Conservation (phyloP, 2,797 vertebrate species). For the Gymnoscopelus microlampas region DNA sequence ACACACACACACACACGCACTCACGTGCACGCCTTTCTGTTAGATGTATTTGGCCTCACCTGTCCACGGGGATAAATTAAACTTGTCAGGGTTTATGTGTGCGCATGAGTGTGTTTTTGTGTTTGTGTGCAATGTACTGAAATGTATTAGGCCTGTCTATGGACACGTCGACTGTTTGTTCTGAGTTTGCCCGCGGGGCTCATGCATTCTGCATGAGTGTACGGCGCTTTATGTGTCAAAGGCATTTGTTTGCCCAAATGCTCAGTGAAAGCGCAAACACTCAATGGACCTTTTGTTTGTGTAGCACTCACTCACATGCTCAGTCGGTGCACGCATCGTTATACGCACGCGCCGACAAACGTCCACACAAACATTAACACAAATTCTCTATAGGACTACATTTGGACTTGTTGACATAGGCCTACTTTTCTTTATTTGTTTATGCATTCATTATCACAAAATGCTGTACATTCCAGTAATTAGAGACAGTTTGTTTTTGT, state of each 20-base stretch:
- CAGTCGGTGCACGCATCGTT: slow-evolving; percentile 28
- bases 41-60: slow-evolving; percentile 71
- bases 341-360: background rate
- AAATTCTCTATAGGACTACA: no score
- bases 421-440: no score
- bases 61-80: slow-evolving; percentile 75
- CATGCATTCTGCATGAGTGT: slow-evolving; percentile 80
- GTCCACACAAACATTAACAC: slow-evolving; percentile 6
- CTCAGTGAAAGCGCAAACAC: slow-evolving; percentile 68
- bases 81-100: slow-evolving; percentile 55
- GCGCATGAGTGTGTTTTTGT: background rate
- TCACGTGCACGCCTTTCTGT: background rate
- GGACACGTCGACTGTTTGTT: slow-evolving; percentile 76
- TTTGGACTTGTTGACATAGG: no score
- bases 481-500: no score
- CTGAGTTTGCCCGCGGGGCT: slow-evolving; percentile 73
- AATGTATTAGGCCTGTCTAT: slow-evolving; percentile 70
- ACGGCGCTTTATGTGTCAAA: slow-evolving; percentile 77
- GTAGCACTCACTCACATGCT: slow-evolving; percentile 44
- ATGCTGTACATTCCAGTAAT: no score
- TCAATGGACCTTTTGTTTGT: slow-evolving; percentile 72
- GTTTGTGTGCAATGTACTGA: slow-evolving; percentile 12
- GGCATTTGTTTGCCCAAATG: slow-evolving; percentile 79
- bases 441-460: no score
- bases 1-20: background rate